Base-by-base conservation (phyloP, 2,113 vertebrate genomes). In the Mesocricetus auratus region DNA sequence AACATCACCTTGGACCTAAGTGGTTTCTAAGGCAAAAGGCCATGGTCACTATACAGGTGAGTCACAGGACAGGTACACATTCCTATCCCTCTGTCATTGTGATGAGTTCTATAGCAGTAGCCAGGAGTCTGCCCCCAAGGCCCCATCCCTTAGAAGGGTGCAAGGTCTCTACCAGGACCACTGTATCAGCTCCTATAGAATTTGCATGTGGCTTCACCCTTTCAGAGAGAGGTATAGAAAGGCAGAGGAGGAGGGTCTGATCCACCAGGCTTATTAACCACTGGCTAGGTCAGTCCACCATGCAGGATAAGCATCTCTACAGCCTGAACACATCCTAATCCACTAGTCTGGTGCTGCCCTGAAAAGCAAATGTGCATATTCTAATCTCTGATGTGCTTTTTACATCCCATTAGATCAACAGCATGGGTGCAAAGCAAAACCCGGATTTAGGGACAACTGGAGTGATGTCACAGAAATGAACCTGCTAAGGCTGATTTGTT, bases 331-430 rank as follows among this genome's bases (percentile, higher is more conserved):
- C 22, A 29, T 26, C 47, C 92, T 86, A 89, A 94, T 94, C 90
- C 94, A 95, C 81, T 71, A 86, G 73, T 85, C 87, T 12, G 13
- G 79, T 64, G 88, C 29, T 47, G 64, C 75, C 89, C 87, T 78
- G 69, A 73, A 69, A 88, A 95, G 85, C 86, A 7, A 42, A 89
- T 56, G 88, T 68, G 69, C 77, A 50, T 22, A 29, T 79, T 86
- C 83, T 96, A 68, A 94, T 95, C 95, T 81, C 86, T n/a, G 62
- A 95, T 39, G 45, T 96, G 77, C 94, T 95, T 97, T 97, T 92
- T 89, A 89, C 83, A 97, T 94, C 86, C 93, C 58, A 85, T 92
- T 60, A 91, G 50, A 94, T 91, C 64, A 56, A 93, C 88, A 81
- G 82, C 58, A 47, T 12, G 71, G 74, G 86, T 91, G 68, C 64